A percentile compares a stretch with the other conserved stretches of the same genome.
phyloP scores from a whole-genome alignment of 2,797 vertebrate genomes.

The Kryptopterus vitreolus region DNA sequence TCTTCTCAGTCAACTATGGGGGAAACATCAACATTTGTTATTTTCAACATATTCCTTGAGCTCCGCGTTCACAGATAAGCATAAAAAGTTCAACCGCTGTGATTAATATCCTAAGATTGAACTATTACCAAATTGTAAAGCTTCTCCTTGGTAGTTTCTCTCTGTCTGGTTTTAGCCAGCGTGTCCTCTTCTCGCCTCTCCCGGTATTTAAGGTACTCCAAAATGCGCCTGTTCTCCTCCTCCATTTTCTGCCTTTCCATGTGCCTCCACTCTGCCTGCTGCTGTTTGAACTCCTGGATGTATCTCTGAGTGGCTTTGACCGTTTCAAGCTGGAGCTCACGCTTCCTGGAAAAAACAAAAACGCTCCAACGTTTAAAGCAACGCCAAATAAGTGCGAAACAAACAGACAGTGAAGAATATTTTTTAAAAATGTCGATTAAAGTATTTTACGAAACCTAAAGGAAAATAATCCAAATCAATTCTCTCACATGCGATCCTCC shows the following conservation, averaged over 20 bases:
- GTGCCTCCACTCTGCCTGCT: conserved; percentile 81
- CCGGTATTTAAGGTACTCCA: conserved; percentile 79
- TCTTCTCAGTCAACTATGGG: conserved; percentile 78
- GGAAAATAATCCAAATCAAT: background rate
- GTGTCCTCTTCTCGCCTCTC: conserved; percentile 74
- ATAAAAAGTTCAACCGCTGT: background rate
- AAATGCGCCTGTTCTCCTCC: conserved; percentile 86
- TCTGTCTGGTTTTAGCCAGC: conserved; percentile 75
- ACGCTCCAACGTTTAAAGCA: background rate
- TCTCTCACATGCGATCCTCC: conserved; percentile 85
- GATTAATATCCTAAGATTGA: background rate
- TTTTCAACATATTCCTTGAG: conserved; percentile 3
- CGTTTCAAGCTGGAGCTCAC: conserved; percentile 85
- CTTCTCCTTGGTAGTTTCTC: conserved; percentile 77
- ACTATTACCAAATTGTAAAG: conserved; percentile 72
- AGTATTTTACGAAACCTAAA: background rate
- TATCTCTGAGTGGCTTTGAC: conserved; percentile 77
- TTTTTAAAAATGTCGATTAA: background rate
- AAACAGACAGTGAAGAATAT: background rate
- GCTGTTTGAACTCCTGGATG: conserved; percentile 85
- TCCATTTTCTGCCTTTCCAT: conserved; percentile 86
- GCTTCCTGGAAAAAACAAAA: conserved; percentile 73
- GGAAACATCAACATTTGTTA: background rate
- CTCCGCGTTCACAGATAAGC: background rate
- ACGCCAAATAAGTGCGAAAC: background rate